Evolutionary conservation across 2,113 vertebrate genomes (phyloP).

Genomic region (Sapajus apella): DNA sequence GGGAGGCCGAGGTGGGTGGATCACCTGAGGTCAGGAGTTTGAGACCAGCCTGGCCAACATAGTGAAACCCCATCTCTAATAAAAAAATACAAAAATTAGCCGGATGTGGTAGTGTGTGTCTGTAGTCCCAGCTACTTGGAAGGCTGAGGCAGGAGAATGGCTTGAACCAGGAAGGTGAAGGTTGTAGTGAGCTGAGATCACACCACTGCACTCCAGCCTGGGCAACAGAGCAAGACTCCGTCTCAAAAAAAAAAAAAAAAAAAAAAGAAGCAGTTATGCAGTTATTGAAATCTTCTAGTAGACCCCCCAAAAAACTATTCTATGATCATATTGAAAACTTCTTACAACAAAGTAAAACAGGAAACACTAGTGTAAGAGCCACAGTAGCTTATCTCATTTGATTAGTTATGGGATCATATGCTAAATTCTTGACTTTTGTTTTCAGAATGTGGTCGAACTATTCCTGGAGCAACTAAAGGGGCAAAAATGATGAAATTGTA

Average conservation of each 20-base stretch:
- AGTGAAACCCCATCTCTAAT: no score
- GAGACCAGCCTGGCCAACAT: no score
- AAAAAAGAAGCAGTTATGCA: neutral
- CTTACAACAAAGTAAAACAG: neutral
- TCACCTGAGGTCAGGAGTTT: no score
- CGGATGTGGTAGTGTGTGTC: no score
- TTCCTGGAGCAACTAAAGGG: conserved; percentile 82
- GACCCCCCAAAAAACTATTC: neutral
- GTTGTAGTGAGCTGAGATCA: no score
- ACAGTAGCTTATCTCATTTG: neutral
- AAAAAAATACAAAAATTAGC: no score
- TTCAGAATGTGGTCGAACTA: conserved; percentile 88
- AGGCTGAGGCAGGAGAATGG: no score
- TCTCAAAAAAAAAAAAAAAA: neutral
- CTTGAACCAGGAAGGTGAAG: no score
- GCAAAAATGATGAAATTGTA: conserved; percentile 84
- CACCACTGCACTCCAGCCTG: no score
- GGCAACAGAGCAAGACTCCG: neutral
- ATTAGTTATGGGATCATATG: neutral
- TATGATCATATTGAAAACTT: neutral
- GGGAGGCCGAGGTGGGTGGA: no score
- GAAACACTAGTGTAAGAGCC: neutral
- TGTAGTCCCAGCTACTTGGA: no score
- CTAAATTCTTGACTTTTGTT: conserved; percentile 65
- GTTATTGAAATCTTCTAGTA: neutral